These are phyloP conservation scores for Xenopus petersii DNA, from an alignment of 2,797 vertebrate species.

Conservation along the genomic window DNA sequence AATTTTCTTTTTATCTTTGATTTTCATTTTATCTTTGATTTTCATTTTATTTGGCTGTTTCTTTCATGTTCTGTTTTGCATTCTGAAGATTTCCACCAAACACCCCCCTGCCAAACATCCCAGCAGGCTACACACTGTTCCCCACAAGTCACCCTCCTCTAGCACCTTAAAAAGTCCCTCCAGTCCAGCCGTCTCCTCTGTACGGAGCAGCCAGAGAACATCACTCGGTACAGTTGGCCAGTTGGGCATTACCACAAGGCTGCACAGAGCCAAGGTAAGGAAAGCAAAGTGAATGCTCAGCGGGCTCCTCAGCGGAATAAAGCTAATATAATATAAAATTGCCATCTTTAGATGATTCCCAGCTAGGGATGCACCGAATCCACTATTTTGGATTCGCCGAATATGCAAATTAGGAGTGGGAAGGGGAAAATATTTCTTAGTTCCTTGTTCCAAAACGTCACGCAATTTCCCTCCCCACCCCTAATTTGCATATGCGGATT, in stretches of 20 bases:
- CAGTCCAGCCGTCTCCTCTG: conserved; percentile 59
- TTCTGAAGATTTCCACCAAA: conserved; percentile 71
- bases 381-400: too few relatives aligned
- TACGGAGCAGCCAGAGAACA: conserved; percentile 56
- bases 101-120: conserved; percentile 70
- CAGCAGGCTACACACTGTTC: conserved; percentile 70
- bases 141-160: conserved; percentile 68
- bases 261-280: conserved; percentile 33
- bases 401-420: too few relatives aligned
- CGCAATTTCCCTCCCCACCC: too few relatives aligned
- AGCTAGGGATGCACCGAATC: too few relatives aligned
- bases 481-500: too few relatives aligned
- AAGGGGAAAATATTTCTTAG: too few relatives aligned
- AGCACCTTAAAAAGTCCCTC: conserved; percentile 70
- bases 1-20: background rate
- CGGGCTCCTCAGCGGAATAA: too few relatives aligned
- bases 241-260: background rate
- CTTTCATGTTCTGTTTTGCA: conserved; percentile 61
- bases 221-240: conserved; percentile 69
- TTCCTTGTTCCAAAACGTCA: too few relatives aligned
- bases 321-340: too few relatives aligned
- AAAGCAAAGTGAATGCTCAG: background rate
- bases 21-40: background rate
- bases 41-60: conserved; percentile 33
- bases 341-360: too few relatives aligned